Percentiles rank a stretch among this genome's conserved stretches.
Conservation (phyloP, 2,113 vertebrate species). For the Atrichornis clamosus region DNA sequence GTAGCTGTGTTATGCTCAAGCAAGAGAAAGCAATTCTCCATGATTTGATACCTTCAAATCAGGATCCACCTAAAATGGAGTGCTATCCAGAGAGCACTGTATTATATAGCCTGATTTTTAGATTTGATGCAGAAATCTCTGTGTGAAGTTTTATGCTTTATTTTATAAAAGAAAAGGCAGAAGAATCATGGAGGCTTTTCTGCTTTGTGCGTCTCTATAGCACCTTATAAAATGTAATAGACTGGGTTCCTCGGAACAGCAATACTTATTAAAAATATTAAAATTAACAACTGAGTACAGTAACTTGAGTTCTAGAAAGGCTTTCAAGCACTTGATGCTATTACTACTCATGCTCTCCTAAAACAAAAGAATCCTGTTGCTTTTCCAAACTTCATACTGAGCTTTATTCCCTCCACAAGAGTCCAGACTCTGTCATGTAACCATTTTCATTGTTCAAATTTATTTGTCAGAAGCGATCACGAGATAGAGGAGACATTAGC, state of each 20-base stretch:
- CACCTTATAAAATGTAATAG: background rate
- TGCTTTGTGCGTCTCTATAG: background rate
- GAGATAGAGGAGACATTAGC: constrained; percentile 23
- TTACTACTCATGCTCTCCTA: background rate
- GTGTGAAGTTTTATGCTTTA: background rate
- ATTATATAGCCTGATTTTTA: background rate
- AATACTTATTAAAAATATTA: background rate
- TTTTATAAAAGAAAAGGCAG: background rate
- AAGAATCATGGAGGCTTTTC: background rate
- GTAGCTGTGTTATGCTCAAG: background rate
- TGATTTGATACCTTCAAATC: background rate
- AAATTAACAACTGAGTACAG: background rate
- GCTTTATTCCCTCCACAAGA: background rate
- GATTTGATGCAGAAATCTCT: background rate
- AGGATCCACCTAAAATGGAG: background rate
- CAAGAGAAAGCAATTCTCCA: background rate
- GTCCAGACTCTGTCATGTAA: background rate
- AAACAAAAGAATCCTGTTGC: background rate
- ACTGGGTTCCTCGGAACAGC: background rate
- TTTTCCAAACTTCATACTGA: background rate
- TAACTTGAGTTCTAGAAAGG: background rate
- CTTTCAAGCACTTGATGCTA: background rate
- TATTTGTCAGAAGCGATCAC: background rate
- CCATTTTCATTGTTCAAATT: background rate
- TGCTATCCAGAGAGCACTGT: background rate